Conservation (phyloP, 2,797 vertebrate species). For the Octomys mimax region DNA sequence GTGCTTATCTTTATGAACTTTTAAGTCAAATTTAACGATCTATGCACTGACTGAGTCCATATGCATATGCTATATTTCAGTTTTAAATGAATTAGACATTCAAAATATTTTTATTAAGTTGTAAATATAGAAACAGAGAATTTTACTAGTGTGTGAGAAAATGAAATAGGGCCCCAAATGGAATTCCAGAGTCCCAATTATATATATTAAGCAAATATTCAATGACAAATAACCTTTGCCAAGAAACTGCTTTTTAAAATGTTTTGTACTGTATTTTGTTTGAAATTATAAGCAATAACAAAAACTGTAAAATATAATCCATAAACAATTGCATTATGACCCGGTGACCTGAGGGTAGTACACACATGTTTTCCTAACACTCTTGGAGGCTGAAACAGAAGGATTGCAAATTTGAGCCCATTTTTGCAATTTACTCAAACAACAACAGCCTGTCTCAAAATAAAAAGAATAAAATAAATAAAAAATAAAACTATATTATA, state of each 20-base stretch:
- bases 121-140: neutral
- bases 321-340: neutral
- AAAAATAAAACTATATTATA: neutral
- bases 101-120: neutral
- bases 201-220: neutral
- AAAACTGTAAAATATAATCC: neutral
- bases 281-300: neutral
- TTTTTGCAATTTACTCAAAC: neutral
- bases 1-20: neutral
- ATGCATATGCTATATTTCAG: neutral
- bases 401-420: neutral
- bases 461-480: neutral
- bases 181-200: neutral
- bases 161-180: constrained; percentile 5
- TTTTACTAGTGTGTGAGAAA: neutral
- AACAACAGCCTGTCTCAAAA: neutral
- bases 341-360: neutral
- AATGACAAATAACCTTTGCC: neutral
- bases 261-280: neutral
- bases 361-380: neutral
- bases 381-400: neutral
- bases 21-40: neutral
- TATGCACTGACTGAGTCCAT: neutral
- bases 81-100: constrained; percentile 13
- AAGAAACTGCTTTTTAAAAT: neutral